Base-by-base conservation (phyloP, 1,140 invertebrate species). In the Vanessa atalanta region DNA sequence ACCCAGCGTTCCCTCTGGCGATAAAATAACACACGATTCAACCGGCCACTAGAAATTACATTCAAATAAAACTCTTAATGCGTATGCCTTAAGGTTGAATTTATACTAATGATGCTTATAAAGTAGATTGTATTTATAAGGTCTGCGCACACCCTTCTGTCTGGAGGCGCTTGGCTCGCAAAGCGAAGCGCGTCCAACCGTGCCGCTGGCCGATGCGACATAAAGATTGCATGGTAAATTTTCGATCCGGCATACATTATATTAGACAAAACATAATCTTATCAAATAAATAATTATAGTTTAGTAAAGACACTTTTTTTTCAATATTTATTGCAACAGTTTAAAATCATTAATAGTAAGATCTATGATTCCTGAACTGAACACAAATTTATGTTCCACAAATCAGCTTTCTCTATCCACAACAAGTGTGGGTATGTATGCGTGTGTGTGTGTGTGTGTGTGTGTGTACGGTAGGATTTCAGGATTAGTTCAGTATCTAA, bases 141-240 rank as follows among this genome's bases (percentile, higher is more conserved):
- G 50, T 48, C 47, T 65, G 23, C 53, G 61, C 70, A 65, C 74
- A 76, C 72, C 76, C 76, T 61, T 67, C 57, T 71, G 69, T 77
- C 72, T 74, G 73, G 65, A 77, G 72, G 76, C 76, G 68, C 37
- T 61, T 37, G 69, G 53, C 61, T 65, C 64, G 69, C 65, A 77
- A 77, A 74, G 74, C 74, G 57, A 73, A 73, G 67, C 20, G 72
- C 76, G 76, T 71, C 72, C 76, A 65, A 77, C 67, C 72, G 68
- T 77, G 47, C 70, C 64, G 65, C 20, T 64, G 70, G 53, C 47
- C 65, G 64, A 73, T 73, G 65, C 72, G 69, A 76, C 68, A 55
- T 63, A 37, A 63, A 71, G 74, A 76, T 72, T 72, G 63, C 6
- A 61, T 12, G 16, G 55, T 61, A 37, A 37, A 15, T 65, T 57